Base-by-base conservation (phyloP, 2,113 vertebrate species). In the Myodes glareolus region DNA sequence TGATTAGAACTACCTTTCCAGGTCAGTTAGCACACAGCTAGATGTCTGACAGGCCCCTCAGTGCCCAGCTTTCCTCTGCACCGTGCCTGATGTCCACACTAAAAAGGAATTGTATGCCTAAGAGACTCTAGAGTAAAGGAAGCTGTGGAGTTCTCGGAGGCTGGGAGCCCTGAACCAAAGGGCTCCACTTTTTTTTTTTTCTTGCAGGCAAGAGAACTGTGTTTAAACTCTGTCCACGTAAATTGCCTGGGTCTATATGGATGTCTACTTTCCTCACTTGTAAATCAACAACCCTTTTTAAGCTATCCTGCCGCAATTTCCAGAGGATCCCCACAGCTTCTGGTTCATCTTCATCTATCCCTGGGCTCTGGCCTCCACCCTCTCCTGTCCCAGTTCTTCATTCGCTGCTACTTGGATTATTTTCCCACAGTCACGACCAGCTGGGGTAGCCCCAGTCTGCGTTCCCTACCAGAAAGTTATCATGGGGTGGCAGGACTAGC, bases 401-500 rank as follows among this genome's bases (percentile, higher is more conserved):
- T 39, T 58, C n/a, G 10, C 7, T 31, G 36, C 52, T 75, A 13
- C 16, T 9, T 4, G 36, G 31, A 13, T 16, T 52, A 58, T 10
- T 13, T 36, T 67, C 67, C 61, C 45, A 45, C 13, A 47, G 86
- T 33, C 36, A 2, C 1, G 55, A 14, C 45, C 16, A 27, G 33
- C 55, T 19, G 52, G 33, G 39, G 68, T 65, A 47, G 14, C 11
- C 13, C 8, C 13, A 63, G 39, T 67, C 84, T 55, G 12, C 61
- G 31, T 92, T 29, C 72, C 1, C 2, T 2, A 72, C 0, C 13
- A 21, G 82, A 16, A 33, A 0, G 5, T 45, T 25, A 11, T 52
- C 4, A 2, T 0, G 0, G 0, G 5, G 2, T 55, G 19, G 33
- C 45, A 11, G 82, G 39, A 2, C 27, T 63, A 85, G 12, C 31